phyloP scores from a whole-genome alignment of 2,888 invertebrate species.

The Cenopis cana region DNA sequence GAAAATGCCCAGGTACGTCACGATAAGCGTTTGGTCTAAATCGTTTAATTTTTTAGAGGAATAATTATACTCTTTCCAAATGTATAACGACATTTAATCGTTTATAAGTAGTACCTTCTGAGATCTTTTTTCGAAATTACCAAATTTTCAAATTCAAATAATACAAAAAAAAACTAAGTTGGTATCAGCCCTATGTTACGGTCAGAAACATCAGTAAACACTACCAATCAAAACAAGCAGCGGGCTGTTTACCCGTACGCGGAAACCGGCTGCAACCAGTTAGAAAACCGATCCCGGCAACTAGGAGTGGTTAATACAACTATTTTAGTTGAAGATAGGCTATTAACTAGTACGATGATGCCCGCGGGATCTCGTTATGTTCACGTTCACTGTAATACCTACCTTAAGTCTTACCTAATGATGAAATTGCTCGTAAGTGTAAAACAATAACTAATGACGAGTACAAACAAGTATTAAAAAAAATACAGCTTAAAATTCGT shows the following conservation, averaged over 20 bases:
- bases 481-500: neutral
- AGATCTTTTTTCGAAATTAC: too few relatives aligned
- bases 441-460: neutral
- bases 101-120: too few relatives aligned
- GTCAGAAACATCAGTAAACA: slow-evolving; percentile 16
- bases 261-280: slow-evolving; percentile 28
- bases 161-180: neutral
- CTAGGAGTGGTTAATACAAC: slow-evolving; percentile 1
- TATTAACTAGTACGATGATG: neutral
- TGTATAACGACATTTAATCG: too few relatives aligned
- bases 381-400: neutral
- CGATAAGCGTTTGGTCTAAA: too few relatives aligned
- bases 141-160: too few relatives aligned
- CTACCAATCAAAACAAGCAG: slow-evolving; percentile 8
- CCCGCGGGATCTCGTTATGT: slow-evolving; percentile 1
- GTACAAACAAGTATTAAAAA: neutral
- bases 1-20: too few relatives aligned
- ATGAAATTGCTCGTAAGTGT: too few relatives aligned
- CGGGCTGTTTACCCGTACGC: slow-evolving; percentile 1
- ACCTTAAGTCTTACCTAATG: too few relatives aligned
- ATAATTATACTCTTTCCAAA: too few relatives aligned
- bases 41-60: too few relatives aligned
- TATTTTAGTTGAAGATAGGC: slow-evolving; percentile 20
- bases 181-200: slow-evolving; percentile 17
- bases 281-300: slow-evolving; percentile 24